Evolutionary conservation across 2,888 invertebrate species (phyloP), one percentile per base, ranked within the genome.

Genomic region (Brachyptera risi): DNA sequence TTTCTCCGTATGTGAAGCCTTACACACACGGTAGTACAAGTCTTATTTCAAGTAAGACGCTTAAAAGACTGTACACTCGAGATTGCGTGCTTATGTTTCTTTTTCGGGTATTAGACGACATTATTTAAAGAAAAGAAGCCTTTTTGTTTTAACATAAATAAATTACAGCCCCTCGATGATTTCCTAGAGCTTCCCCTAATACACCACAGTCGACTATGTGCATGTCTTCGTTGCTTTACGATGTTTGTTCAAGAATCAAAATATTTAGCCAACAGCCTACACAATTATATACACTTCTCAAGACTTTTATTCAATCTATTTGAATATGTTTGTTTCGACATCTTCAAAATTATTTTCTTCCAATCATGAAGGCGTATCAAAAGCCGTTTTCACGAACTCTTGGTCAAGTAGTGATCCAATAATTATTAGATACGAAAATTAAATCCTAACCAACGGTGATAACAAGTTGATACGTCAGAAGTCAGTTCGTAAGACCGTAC

Each of bases 161-260:
- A 35, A 56, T 44, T 44, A 44, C 21, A 21, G 31, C 23, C 11
- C 37, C 58, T 38, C 49, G 38, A 47, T 49, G 59, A 13, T n/a
- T 27, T 60, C 23, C 17, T 60, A 60, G 60, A 56, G 60, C 60
- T 60, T 60, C 60, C 13, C 35, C 3, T 19, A 15, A 11, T 44
- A 35, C 21, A 31, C 19, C 27, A 21, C 19, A 15, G 17, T 19
- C 26, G 24, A 44, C 11, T 17, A 27, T 11, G 21, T 19, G n/a
- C 4, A 26, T 19, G 42, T 59, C 38, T 51, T 44, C 17, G 19
- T 50, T 50, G 19, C 56, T 17, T 24, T 17, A 54, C 27, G 51
- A 54, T 61, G 61, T 61, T 61, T 61, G 57, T 57, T 50, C 61
- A 61, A 57, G 57, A 61, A 61, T 49, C 47, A 61, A 56, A 61